Evolutionary conservation across 2,888 invertebrate genomes (phyloP).

Genomic region (Phortica magna): DNA sequence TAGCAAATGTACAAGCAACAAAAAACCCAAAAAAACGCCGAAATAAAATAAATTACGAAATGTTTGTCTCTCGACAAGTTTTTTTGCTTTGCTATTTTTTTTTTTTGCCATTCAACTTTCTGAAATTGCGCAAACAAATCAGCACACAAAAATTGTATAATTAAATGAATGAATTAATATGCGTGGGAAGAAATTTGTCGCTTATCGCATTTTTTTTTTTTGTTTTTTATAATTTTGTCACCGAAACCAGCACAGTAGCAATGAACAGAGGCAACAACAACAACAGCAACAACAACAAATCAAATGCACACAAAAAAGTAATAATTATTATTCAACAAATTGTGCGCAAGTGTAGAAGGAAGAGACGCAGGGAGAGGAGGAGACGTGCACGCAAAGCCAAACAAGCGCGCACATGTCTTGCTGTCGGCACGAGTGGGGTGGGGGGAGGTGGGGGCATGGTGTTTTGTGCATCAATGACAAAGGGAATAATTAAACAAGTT

Average conservation of each 20-base stretch:
- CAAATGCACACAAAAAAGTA: constrained; percentile 57
- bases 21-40: constrained; percentile 32
- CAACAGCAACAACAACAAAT: constrained; percentile 30
- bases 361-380: background rate
- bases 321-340: constrained; percentile 68
- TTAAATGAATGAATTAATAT: constrained; percentile 45
- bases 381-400: background rate
- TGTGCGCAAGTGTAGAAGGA: constrained; percentile 38
- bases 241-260: background rate
- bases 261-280: background rate
- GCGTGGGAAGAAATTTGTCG: constrained; percentile 62
- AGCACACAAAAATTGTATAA: constrained; percentile 37
- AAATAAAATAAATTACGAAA: constrained; percentile 49
- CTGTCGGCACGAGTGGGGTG: constrained; percentile 50
- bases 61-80: constrained; percentile 11
- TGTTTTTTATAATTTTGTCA: background rate
- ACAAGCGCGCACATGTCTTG: constrained; percentile 54
- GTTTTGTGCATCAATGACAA: background rate
- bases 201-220: background rate
- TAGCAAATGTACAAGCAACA: constrained; percentile 4
- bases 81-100: constrained; percentile 10
- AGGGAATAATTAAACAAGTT: constrained; percentile 32
- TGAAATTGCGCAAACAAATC: constrained; percentile 64
- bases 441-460: background rate
- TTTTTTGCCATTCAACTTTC: constrained; percentile 37